Evolutionary conservation across 2,797 vertebrate genomes (phyloP).

Genomic region (Semotilus atromaculatus): DNA sequence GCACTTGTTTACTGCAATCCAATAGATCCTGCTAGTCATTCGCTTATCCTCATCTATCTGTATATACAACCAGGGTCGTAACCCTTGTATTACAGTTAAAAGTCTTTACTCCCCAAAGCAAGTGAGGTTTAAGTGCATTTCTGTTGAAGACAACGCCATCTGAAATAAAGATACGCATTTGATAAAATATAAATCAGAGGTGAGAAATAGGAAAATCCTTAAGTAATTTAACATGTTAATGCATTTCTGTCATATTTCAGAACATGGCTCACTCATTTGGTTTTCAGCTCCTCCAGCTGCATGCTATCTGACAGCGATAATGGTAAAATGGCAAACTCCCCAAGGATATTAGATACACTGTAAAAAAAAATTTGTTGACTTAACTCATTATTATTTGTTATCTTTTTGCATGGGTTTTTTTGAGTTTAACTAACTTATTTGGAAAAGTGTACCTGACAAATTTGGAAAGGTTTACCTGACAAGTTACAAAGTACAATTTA

Average conservation of each 20-base stretch:
- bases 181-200: constrained; percentile 26
- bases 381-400: no score
- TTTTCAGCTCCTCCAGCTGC: constrained; percentile 37
- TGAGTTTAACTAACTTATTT: no score
- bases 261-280: constrained; percentile 30
- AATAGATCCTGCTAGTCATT: neutral
- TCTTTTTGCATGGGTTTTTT: no score
- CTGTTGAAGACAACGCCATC: neutral
- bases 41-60: neutral
- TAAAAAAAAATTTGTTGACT: no score
- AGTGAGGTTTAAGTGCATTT: neutral
- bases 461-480: no score
- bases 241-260: constrained; percentile 36
- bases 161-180: constrained; percentile 2
- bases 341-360: constrained; percentile 54
- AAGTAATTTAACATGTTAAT: constrained; percentile 30
- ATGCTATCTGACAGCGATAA: constrained; percentile 50
- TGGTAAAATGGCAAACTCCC: constrained; percentile 56
- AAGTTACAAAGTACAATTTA: no score
- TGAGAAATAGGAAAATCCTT: constrained; percentile 7
- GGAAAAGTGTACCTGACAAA: no score
- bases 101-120: constrained; percentile 1
- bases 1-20: neutral
- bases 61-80: neutral
- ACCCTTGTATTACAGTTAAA: no score